Base-by-base conservation (phyloP, 2,113 vertebrate species). In the Dasyprocta punctata region DNA sequence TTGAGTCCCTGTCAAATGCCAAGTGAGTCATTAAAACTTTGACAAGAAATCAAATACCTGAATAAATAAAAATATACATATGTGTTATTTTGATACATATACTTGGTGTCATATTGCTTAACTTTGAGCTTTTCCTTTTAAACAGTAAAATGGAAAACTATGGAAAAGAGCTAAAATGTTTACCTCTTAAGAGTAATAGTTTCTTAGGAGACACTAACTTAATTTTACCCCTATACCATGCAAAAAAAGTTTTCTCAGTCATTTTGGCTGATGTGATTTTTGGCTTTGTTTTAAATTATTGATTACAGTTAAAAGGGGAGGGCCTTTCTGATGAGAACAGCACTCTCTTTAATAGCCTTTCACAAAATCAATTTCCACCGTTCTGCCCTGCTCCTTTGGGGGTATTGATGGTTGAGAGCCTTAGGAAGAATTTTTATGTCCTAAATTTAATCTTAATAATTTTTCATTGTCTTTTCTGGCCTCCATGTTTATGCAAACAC, bases 261-360 rank as follows among this genome's bases (percentile, higher is more conserved):
- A 94, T 98, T 98, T 98, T 98, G 98, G 97, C 96, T 98, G 98
- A 97, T 78, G 92, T 89, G 86, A 97, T 97, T 98, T 98, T 98
- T 98, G 98, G 97, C 97, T 97, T 98, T 98, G 91, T 97, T 98
- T 88, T 98, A 97, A 98, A 98, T 98, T 98, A 99, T 98, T 98
- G 98, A 99, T 98, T 98, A 95, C 94, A 97, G 89, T 89, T 97
- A 36, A 89, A 92, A 95, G 95, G 96, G 98, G 98, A 97, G 98
- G 98, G 98, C 94, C 97, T 97, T 98, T 61, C 86, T 60, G 83
- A 98, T 97, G 97, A 98, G 98, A 98, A 26, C 80, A 98, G 97
- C 1, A 92, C 97, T 98, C 97, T 98, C 78, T 77, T 98, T 99
- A 99, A 99, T 98, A 98, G 80, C 86, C 89, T 98, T 98, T 98